Base-by-base conservation (phyloP, 2,888 invertebrate genomes). In the Ennomos fuscantarius region DNA sequence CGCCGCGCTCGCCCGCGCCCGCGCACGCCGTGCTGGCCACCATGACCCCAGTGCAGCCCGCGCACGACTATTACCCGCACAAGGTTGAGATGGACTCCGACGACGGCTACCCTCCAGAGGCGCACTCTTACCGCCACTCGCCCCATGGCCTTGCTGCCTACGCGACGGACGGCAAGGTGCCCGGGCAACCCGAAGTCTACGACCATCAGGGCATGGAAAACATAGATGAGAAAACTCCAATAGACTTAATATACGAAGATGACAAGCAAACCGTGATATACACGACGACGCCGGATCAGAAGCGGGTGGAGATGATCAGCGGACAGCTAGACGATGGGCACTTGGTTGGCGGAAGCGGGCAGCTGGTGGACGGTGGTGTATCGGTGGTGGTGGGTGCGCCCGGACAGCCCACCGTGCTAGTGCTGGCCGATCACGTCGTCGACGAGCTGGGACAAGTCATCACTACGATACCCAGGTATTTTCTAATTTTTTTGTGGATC, bases 261-360 rank as follows among this genome's bases (percentile, higher is more conserved):
- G 96, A 96, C 44, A 96, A 96, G 79, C 96, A 96, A 81, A 96
- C 96, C 2, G 96, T 96, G 60, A 96, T 96, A 81, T 96, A 96
- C 74, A 96, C 96, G 49, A 95, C 95, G 60, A 94, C 94, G 9
- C 95, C 95, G 56, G 96, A 96, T 78, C 96, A 96, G 78, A 96
- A 96, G 82, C 94, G 96, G 43, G 94, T 96, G 42, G 96, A 96
- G 87, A 96, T 96, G 87, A 95, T 95, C 79, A 95, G 95, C 65
- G 94, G 95, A 11, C 95, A 95, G 87, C 87, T 92, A 45, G 93
- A 93, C 48, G 93, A 93, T 62, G 93, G 93, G 3, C 46, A 46
- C 72, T 84, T 93, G 63, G 92, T 93, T 66, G 87, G 90, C 70
- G 87, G 93, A 41, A 89, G 87, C 55, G 89, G 88, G 31, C 87